phyloP scores from a whole-genome alignment of 2,888 invertebrate species.

The Myopa tessellatipennis region DNA sequence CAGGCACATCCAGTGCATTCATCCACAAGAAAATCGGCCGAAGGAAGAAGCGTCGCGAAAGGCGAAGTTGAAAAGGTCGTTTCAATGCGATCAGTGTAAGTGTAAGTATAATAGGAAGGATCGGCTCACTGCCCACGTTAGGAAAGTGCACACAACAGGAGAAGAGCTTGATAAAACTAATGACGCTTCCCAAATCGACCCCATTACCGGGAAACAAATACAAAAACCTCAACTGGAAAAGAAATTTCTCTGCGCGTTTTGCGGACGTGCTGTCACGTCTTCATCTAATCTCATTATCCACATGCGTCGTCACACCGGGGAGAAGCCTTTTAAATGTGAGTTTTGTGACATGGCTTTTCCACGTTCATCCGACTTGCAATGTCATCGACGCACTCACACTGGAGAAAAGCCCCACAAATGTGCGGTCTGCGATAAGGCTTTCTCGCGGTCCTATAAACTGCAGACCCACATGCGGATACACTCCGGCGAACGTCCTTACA shows the following conservation, averaged over 20 bases:
- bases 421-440: slow-evolving; percentile 68
- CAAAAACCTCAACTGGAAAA: slow-evolving; percentile 59
- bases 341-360: slow-evolving; percentile 75
- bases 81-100: slow-evolving; percentile 60
- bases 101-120: slow-evolving; percentile 65
- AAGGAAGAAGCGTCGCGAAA: not conserved
- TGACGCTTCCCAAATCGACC: slow-evolving; percentile 33
- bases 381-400: slow-evolving; percentile 73
- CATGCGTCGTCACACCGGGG: slow-evolving; percentile 76
- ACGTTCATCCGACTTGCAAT: slow-evolving; percentile 74
- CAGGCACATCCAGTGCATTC: slow-evolving; percentile 54
- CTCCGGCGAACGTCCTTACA: slow-evolving; percentile 72
- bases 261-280: slow-evolving; percentile 73
- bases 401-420: slow-evolving; percentile 72
- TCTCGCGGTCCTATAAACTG: slow-evolving; percentile 73
- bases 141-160: slow-evolving; percentile 54
- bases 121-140: slow-evolving; percentile 60
- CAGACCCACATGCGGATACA: slow-evolving; percentile 74
- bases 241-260: slow-evolving; percentile 72
- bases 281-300: slow-evolving; percentile 75
- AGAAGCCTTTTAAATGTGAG: slow-evolving; percentile 75
- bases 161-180: slow-evolving; percentile 39
- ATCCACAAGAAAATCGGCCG: slow-evolving; percentile 40
- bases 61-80: slow-evolving; percentile 48
- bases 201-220: slow-evolving; percentile 26